Conservation (phyloP, 2,797 vertebrate genomes). For the Otolemur crassicaudatus region DNA sequence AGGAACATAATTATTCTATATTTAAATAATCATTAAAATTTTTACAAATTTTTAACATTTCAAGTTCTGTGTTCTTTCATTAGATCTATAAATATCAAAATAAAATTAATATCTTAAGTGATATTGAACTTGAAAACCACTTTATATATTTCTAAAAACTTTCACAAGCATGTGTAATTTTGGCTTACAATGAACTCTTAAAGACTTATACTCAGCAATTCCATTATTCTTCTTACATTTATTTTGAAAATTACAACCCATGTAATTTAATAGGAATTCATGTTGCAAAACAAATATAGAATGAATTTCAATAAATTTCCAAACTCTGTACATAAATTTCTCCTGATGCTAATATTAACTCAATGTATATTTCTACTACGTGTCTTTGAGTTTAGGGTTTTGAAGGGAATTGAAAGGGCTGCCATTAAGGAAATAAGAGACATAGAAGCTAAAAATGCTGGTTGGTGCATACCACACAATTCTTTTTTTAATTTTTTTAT, state of each 20-base stretch:
- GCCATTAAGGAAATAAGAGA: too few relatives aligned
- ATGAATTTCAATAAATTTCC: too few relatives aligned
- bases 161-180: not conserved
- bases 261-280: too few relatives aligned
- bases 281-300: too few relatives aligned
- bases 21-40: not conserved
- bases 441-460: too few relatives aligned
- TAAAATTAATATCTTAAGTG: not conserved
- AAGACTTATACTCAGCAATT: not conserved
- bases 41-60: not conserved
- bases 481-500: too few relatives aligned
- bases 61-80: not conserved
- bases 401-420: too few relatives aligned
- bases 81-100: not conserved
- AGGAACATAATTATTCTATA: not conserved
- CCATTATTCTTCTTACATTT: not conserved
- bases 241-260: too few relatives aligned
- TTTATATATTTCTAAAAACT: not conserved
- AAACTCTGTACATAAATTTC: too few relatives aligned
- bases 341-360: too few relatives aligned
- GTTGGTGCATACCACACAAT: not conserved
- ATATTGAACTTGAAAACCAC: not conserved
- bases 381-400: too few relatives aligned
- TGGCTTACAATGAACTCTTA: not conserved
- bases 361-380: too few relatives aligned